Conservation (phyloP, 37 sponge, comb jelly and placozoan genomes). For the Chondrilla cf. caribensis region DNA sequence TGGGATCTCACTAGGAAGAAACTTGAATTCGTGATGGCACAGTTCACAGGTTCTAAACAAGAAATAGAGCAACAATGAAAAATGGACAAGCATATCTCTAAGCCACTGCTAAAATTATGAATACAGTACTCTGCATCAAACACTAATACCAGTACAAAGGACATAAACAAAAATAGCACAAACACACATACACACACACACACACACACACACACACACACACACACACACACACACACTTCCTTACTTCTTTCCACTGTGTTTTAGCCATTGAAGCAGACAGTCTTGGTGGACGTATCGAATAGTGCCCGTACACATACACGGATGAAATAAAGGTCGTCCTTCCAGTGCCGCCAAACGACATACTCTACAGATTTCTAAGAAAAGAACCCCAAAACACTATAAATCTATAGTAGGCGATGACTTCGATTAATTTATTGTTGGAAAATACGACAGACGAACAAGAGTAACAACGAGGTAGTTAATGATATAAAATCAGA, state of each 20-base stretch:
- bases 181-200: too few relatives aligned
- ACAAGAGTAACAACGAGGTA: too few relatives aligned
- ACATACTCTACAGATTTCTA: slow-evolving; percentile 82
- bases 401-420: too few relatives aligned
- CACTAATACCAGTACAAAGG: background rate
- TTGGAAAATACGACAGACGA: too few relatives aligned
- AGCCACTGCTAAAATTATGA: too few relatives aligned
- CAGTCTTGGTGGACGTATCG: slow-evolving; percentile 89
- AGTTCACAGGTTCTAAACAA: slow-evolving; percentile 86
- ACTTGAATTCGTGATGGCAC: slow-evolving; percentile 83
- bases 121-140: too few relatives aligned
- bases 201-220: too few relatives aligned
- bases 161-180: too few relatives aligned
- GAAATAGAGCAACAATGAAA: background rate
- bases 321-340: slow-evolving; percentile 87
- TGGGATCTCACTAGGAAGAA: slow-evolving; percentile 77
- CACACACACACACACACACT: too few relatives aligned
- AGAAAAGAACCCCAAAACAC: background rate
- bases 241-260: slow-evolving; percentile 89
- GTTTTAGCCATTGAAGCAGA: slow-evolving; percentile 86
- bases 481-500: too few relatives aligned
- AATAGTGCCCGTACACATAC: slow-evolving; percentile 93
- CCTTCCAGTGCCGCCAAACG: slow-evolving; percentile 46
- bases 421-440: too few relatives aligned
- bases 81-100: too few relatives aligned